A percentile compares a stretch with the other conserved stretches of the same genome.
Conservation (phyloP, 2,113 vertebrate genomes). For the Pterocles orientalis region DNA sequence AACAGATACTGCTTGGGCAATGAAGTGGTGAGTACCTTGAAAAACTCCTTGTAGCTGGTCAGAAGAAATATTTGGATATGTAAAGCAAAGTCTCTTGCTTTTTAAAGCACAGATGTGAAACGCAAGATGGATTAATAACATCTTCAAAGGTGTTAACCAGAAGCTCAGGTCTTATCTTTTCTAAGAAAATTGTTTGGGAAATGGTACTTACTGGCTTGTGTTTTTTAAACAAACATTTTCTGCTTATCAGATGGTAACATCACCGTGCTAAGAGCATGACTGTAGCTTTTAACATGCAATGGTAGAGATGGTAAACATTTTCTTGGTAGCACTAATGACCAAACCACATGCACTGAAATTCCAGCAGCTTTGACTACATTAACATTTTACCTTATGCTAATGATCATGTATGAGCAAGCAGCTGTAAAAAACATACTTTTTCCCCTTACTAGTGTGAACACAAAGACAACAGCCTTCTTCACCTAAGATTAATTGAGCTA, state of each 20-base stretch:
- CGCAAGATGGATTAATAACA: not conserved
- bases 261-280: not conserved
- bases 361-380: not conserved
- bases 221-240: slow-evolving; percentile 21
- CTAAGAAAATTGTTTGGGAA: not conserved
- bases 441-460: not conserved
- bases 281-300: not conserved
- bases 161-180: not conserved
- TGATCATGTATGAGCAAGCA: not conserved
- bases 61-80: not conserved
- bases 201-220: not conserved
- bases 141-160: not conserved
- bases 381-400: slow-evolving; percentile 24
- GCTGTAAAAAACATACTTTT: not conserved
- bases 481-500: not conserved
- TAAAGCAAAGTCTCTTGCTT: not conserved
- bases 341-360: slow-evolving; percentile 26
- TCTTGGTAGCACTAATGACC: not conserved
- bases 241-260: slow-evolving; percentile 27
- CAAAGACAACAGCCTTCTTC: not conserved
- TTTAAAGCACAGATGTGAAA: not conserved
- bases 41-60: not conserved
- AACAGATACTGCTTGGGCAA: not conserved
- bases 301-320: slow-evolving; percentile 26
- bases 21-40: not conserved